Evolutionary conservation across 2,797 vertebrate genomes (phyloP).

Genomic region (Paramormyrops hopkinsi): DNA sequence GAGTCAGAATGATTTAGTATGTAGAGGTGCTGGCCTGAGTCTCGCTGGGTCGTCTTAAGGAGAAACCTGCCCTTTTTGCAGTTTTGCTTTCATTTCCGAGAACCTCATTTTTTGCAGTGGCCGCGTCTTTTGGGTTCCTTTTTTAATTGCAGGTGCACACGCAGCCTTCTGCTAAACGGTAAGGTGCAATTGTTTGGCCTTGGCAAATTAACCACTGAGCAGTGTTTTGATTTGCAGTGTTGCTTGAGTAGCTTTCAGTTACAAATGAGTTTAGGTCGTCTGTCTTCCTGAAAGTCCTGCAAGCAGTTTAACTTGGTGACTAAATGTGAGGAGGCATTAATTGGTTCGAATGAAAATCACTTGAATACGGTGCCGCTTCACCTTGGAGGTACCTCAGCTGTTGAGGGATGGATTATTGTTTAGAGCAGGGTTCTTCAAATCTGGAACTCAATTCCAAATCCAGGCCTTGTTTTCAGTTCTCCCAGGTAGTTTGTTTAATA

Average conservation of each 20-base stretch:
- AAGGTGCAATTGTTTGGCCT: neutral
- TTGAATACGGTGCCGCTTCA: neutral
- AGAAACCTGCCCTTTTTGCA: neutral
- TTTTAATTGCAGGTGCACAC: neutral
- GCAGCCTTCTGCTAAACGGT: neutral
- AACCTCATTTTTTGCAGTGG: neutral
- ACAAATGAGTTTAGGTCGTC: neutral
- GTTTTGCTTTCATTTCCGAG: neutral
- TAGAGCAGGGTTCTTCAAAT: neutral
- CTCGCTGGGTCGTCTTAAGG: neutral
- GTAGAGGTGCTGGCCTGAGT: neutral
- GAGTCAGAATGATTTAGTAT: neutral
- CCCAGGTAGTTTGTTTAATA: no score
- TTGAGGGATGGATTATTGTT: neutral
- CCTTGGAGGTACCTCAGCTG: neutral
- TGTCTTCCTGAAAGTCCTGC: neutral
- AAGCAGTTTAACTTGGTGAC: neutral
- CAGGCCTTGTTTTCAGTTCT: no score
- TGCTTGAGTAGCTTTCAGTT: neutral
- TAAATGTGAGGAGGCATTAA: neutral
- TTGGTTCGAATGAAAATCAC: neutral
- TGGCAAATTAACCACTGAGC: neutral
- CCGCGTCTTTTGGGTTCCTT: neutral
- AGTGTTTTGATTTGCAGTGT: neutral
- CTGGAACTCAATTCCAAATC: no score